Percentiles rank a stretch among this genome's conserved stretches.
These are phyloP conservation scores for Trachelipus rathkii DNA, from an alignment of 1,140 invertebrate genomes.

Conservation along the genomic window DNA sequence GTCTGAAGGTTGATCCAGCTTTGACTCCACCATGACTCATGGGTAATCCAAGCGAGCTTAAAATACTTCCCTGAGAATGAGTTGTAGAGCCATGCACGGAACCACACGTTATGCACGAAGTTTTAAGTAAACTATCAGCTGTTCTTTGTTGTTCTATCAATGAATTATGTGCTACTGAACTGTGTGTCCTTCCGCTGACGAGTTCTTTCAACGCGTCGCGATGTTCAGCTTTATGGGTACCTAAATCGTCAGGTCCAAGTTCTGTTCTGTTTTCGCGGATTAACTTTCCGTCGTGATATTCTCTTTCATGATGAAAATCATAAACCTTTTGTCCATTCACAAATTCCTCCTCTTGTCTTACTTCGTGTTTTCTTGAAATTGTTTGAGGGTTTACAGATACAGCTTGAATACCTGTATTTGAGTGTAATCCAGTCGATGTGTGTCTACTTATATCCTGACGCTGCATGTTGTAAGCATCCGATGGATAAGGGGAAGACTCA, in stretches of 20 bases:
- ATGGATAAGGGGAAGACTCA: background rate
- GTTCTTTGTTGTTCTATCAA: background rate
- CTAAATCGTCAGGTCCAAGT: slow-evolving; percentile 23
- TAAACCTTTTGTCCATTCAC: slow-evolving; percentile 22
- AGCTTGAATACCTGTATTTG: background rate
- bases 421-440: background rate
- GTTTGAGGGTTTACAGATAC: background rate
- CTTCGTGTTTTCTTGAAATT: slow-evolving; percentile 17
- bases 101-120: background rate
- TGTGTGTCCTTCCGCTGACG: slow-evolving; percentile 7
- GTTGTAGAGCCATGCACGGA: background rate
- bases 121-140: background rate
- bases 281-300: slow-evolving; percentile 27
- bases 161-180: background rate
- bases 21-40: background rate
- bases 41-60: background rate
- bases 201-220: slow-evolving; percentile 27
- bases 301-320: slow-evolving; percentile 25
- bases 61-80: background rate
- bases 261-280: slow-evolving; percentile 23
- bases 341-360: slow-evolving; percentile 28
- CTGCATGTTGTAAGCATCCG: background rate
- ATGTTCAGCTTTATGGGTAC: slow-evolving; percentile 4
- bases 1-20: background rate
- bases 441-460: background rate